Conservation (phyloP, 2,113 vertebrate genomes). For the Apteryx owenii region DNA sequence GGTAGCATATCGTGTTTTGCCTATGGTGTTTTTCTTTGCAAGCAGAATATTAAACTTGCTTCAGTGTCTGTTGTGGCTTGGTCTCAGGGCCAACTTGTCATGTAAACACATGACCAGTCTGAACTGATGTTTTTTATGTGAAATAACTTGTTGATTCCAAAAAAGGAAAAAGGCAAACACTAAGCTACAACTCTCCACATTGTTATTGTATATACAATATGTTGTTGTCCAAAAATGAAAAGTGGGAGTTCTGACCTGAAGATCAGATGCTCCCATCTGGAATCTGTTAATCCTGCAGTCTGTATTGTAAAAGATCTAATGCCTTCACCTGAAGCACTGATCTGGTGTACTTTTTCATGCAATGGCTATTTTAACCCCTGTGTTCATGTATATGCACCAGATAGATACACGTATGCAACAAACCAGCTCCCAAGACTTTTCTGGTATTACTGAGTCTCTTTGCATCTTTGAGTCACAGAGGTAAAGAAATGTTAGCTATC, state of each 20-base stretch:
- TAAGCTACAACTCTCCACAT: background rate
- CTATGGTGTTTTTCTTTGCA: background rate
- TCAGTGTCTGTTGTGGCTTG: background rate
- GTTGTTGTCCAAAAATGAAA: background rate
- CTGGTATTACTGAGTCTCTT: background rate
- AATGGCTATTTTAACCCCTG: background rate
- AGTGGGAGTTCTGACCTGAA: background rate
- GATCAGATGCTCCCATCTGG: background rate
- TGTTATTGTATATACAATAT: background rate
- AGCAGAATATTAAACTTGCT: background rate
- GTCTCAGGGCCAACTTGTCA: background rate
- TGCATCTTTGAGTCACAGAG: background rate
- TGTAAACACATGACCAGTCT: background rate
- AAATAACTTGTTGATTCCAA: background rate
- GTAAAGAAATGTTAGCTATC: background rate
- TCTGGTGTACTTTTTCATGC: background rate
- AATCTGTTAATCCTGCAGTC: background rate
- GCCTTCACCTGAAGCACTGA: background rate
- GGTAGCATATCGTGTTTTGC: background rate
- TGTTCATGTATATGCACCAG: background rate
- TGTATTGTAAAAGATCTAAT: background rate
- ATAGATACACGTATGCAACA: background rate
- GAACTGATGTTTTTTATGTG: background rate
- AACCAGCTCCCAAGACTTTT: background rate
- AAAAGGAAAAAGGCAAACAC: background rate